phyloP scores from a whole-genome alignment of 2,113 vertebrate genomes.

The Dasyprocta punctata region DNA sequence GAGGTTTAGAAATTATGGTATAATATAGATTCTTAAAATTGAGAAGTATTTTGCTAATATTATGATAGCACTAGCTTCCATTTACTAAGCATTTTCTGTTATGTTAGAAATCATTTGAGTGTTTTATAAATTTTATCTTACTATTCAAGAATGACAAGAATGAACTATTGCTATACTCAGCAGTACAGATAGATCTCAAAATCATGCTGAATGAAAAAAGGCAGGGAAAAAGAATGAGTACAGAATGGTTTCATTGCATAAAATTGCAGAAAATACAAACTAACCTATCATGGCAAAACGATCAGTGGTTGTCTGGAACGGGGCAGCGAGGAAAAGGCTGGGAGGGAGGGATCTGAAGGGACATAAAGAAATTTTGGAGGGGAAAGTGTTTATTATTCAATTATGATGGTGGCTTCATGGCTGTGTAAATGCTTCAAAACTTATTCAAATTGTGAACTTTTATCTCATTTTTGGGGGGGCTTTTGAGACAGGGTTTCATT shows the following conservation, averaged over 20 bases:
- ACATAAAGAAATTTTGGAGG: neutral
- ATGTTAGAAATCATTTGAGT: constrained; percentile 11
- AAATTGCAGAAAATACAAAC: constrained; percentile 15
- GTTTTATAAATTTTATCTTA: constrained; percentile 51
- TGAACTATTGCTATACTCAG: neutral
- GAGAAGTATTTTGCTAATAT: constrained; percentile 48
- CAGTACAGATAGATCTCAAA: constrained; percentile 31
- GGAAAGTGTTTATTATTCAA: neutral
- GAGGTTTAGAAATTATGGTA: neutral
- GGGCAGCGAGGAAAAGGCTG: rapidly evolving
- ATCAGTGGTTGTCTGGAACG: neutral
- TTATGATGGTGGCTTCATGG: neutral
- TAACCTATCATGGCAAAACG: neutral
- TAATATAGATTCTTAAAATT: constrained; percentile 32
- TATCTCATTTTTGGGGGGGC: neutral
- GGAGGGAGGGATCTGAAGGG: neutral
- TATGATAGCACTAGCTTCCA: constrained; percentile 49
- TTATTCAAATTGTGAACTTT: neutral
- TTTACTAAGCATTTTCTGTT: neutral
- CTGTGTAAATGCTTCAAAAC: neutral
- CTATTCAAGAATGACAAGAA: constrained; percentile 38
- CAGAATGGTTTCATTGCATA: neutral
- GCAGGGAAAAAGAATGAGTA: neutral
- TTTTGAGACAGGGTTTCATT: no score
- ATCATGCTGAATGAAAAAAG: constrained; percentile 4